Percentiles rank a stretch among this genome's conserved stretches.
These are phyloP conservation scores for Liodrosophila aerea DNA, from an alignment of 2,888 invertebrate genomes.

Conservation along the genomic window DNA sequence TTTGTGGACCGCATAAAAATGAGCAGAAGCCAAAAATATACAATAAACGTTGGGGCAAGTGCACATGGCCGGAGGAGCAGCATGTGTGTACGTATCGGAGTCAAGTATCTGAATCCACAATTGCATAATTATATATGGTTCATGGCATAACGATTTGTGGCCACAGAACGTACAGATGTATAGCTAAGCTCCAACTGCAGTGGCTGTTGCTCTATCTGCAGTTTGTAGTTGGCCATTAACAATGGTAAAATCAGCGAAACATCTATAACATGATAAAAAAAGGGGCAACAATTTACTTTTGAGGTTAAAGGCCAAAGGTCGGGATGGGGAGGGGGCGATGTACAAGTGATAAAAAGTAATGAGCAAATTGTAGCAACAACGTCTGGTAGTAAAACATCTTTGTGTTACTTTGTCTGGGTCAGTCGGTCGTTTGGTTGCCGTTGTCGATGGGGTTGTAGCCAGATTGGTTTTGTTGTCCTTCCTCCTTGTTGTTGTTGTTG, in stretches of 20 bases:
- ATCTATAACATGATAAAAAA: slow-evolving; percentile 46
- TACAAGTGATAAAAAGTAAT: slow-evolving; percentile 75
- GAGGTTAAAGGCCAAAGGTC: slow-evolving; percentile 58
- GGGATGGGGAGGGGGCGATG: slow-evolving; percentile 10
- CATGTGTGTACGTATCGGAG: slow-evolving; percentile 1
- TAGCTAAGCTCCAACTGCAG: slow-evolving; percentile 7
- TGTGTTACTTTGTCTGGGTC: slow-evolving; percentile 75
- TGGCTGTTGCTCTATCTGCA: slow-evolving; percentile 46
- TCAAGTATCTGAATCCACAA: slow-evolving; percentile 42
- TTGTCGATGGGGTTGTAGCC: slow-evolving; percentile 43
- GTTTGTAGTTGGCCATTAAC: slow-evolving; percentile 60
- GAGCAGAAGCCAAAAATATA: slow-evolving; percentile 42
- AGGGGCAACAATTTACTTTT: slow-evolving; percentile 70
- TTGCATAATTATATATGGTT: slow-evolving; percentile 63
- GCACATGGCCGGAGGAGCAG: too few species aligned
- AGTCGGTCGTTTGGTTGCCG: slow-evolving; percentile 50
- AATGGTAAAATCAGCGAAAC: slow-evolving; percentile 55
- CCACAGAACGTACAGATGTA: slow-evolving; percentile 32
- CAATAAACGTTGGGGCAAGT: too few species aligned
- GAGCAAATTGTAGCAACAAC: slow-evolving; percentile 74
- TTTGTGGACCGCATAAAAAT: slow-evolving; percentile 70
- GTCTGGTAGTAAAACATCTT: slow-evolving; percentile 68
- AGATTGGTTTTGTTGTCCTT: slow-evolving; percentile 47
- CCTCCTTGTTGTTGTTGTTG: slow-evolving; percentile 12
- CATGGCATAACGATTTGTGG: slow-evolving; percentile 38